Base-by-base conservation (phyloP, 2,797 vertebrate species). In the Melanotaenia pygmaea region DNA sequence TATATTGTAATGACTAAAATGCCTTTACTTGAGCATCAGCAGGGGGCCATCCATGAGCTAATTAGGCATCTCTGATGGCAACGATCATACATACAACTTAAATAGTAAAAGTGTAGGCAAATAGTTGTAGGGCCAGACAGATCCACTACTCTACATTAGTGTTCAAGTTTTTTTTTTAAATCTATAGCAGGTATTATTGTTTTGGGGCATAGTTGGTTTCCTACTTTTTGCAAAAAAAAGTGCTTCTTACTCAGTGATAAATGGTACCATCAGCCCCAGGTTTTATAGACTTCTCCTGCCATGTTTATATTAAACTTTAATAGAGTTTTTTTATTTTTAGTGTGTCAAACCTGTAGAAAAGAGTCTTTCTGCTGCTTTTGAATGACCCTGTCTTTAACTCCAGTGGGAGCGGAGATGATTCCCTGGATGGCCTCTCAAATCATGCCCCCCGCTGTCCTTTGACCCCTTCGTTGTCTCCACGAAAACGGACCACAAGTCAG, bases 401-500 rank as follows among this genome's bases (percentile, higher is more conserved):
- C 81, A 94, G 92, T 28, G 90, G 90, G 53, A 93, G 94, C 22
- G 94, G 94, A 8, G 93, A 95, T 0, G 94, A 95, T 38, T 94
- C 95, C 51, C 79, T 95, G 72, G 93, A 96, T 28, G 81, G 91
- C 30, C 86, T 96, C 56, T 59, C 92, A 0, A 79, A 26, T 20
- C 85, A 66, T 5, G 74, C 84, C 40, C 76, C 86, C 13, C 70
- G 91, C 1, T 90, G 95, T 74, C 95, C 95, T 14, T 75, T 95
- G 80, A 93, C 94, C 0, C 94, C 95, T 0, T 93, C 93, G 0
- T 30, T 92, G 26, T 93, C 95, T 0, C 94, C 95, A 0, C 94
- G 94, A 6, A 95, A 95, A 68, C 91, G 95, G 18, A 94, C 94
- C 67, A 94, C 93, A 1, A 96, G 96, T 80, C 96, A 95, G 83